Percentiles rank a stretch among this genome's conserved stretches.
These are phyloP conservation scores for Andricus grossulariae DNA, from an alignment of 1,140 invertebrate species.

Conservation along the genomic window DNA sequence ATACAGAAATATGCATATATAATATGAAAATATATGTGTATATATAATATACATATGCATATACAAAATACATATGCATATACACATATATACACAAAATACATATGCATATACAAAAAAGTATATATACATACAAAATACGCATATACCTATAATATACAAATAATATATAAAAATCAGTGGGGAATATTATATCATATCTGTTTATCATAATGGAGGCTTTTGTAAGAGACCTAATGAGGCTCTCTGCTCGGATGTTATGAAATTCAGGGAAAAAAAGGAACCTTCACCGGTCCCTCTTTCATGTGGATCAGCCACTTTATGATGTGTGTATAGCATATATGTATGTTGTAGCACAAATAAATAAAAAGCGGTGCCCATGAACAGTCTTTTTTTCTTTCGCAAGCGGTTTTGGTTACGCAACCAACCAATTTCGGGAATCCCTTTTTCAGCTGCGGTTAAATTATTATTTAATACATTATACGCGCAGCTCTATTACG, in stretches of 20 bases:
- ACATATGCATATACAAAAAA: too few species aligned
- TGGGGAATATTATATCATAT: too few species aligned
- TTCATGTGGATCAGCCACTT: constrained; percentile 1
- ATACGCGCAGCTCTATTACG: constrained; percentile 33
- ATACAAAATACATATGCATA: too few species aligned
- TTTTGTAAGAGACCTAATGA: neutral
- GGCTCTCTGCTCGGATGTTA: neutral
- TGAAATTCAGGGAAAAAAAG: constrained; percentile 7
- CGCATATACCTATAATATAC: too few species aligned
- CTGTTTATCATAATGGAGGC: neutral
- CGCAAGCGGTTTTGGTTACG: constrained; percentile 44
- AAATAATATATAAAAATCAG: too few species aligned
- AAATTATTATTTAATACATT: constrained; percentile 57
- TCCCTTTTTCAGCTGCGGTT: constrained; percentile 39
- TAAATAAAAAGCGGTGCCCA: neutral
- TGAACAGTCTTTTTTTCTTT: constrained; percentile 20
- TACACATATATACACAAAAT: too few species aligned
- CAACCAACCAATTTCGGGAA: constrained; percentile 50
- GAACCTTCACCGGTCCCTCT: neutral
- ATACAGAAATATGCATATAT: too few species aligned
- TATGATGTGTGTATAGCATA: neutral
- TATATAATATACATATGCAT: too few species aligned
- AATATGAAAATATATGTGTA: too few species aligned
- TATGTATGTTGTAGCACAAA: neutral
- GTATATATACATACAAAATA: too few species aligned